phyloP scores from a whole-genome alignment of 1,140 invertebrate genomes.

The Drosophila orosa region DNA sequence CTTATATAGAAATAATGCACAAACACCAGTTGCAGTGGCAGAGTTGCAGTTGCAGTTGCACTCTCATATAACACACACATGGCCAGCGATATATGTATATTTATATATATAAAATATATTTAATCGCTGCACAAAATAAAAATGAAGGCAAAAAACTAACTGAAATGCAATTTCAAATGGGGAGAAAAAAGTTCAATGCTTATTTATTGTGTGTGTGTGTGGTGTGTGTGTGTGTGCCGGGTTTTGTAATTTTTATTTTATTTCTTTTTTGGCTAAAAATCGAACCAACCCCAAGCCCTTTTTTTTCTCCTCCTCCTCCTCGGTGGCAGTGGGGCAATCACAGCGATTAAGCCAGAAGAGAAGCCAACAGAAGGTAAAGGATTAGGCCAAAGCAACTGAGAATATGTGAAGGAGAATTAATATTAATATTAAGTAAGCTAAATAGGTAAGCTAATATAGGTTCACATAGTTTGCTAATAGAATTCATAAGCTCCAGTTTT shows the following conservation, averaged over 20 bases:
- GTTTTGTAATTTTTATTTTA: conserved; percentile 38
- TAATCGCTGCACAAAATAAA: conserved; percentile 6
- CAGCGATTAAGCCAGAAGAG: neutral
- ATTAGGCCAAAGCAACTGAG: neutral
- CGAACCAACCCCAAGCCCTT: conserved; percentile 12
- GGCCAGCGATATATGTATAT: neutral
- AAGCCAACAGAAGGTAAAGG: neutral
- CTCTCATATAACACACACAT: neutral
- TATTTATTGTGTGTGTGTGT: conserved; percentile 37
- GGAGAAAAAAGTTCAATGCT: conserved; percentile 43
- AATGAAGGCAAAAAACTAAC: conserved; percentile 33
- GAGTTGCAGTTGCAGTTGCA: conserved; percentile 21
- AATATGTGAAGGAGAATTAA: neutral
- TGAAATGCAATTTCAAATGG: conserved; percentile 49
- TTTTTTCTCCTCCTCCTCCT: neutral
- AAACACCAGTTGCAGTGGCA: conserved; percentile 75
- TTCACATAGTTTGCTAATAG: too few species aligned
- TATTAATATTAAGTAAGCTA: neutral
- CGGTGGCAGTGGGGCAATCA: conserved; percentile 12
- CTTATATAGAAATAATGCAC: conserved; percentile 68
- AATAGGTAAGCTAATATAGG: neutral
- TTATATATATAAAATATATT: conserved; percentile 28
- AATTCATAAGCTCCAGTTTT: too few species aligned
- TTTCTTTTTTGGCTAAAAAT: conserved; percentile 61
- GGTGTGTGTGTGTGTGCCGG: neutral